Evolutionary conservation across 2,888 invertebrate genomes (phyloP), one percentile per base, ranked within the genome.

Genomic region (Callimorpha dominula): DNA sequence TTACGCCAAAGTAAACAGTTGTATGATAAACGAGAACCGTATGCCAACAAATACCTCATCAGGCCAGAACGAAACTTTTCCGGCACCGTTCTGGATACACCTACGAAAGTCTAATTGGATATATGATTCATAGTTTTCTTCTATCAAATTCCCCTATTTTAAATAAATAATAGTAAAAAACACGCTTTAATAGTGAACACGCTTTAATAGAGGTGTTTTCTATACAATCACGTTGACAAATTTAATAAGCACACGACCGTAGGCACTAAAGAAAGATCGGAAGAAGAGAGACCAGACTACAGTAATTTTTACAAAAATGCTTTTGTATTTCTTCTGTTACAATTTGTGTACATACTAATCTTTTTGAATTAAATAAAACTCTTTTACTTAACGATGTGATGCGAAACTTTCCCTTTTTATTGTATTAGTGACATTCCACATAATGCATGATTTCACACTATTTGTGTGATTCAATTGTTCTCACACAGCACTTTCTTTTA

Each of bases 1-100:
- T 79, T 81, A 71, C 77, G 84, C 87, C 88, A 87, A 87, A 81
- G 84, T 83, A 83, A 87, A 87, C 85, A 87, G 69, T 70, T 31
- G 73, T 63, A 73, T 81, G 79, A 85, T 80, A 49, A 77, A 83
- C 75, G 46, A 52, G 11, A 50, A 68, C 66, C 43, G 68, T 72
- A 77, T 81, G 84, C 82, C 81, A 83, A 73, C 77, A 76, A 78
- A 79, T 68, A 67, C 67, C 49, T 70, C 63, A 20, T 42, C 62
- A 60, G 49, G 62, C 65, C 54, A 57, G 49, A 11, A 50, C 54
- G 65, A 40, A 66, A 66, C 40, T 9, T 9, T 11, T 49, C 49
- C 65, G 20, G 20, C 65, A 49, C 8, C 14, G 31, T 65, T 65
- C 49, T 15, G 14, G 0, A 50, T 31, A 20, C 31, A 65, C 31